Evolutionary conservation across 2,888 invertebrate species (phyloP).

Genomic region (Zaprionus obscuricornis): DNA sequence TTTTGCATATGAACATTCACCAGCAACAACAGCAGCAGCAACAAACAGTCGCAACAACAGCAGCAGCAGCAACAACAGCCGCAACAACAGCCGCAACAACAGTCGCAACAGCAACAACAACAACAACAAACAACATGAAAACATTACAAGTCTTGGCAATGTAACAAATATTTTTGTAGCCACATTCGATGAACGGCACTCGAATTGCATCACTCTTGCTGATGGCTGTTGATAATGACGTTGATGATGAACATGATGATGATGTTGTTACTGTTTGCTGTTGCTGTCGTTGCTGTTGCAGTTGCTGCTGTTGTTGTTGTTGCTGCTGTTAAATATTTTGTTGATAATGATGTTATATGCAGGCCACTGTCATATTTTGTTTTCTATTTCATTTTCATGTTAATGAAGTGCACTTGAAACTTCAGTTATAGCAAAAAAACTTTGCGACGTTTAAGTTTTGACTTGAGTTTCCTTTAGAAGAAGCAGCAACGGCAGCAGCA

Average conservation of each 20-base stretch:
- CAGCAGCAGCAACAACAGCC: background rate
- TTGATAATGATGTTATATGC: slow-evolving; percentile 41
- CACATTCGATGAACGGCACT: slow-evolving; percentile 50
- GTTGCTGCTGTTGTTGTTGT: slow-evolving; percentile 5
- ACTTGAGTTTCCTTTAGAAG: too few species aligned
- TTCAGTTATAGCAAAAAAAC: too few species aligned
- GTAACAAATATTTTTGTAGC: slow-evolving; percentile 70
- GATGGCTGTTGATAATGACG: slow-evolving; percentile 6
- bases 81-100: slow-evolving; percentile 6
- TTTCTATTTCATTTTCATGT: slow-evolving; percentile 32
- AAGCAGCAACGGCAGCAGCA: too few species aligned
- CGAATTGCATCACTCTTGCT: slow-evolving; percentile 49
- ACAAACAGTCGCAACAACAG: too few species aligned
- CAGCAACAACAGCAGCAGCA: slow-evolving; percentile 16
- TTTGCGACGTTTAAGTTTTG: slow-evolving; percentile 1
- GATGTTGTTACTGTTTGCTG: slow-evolving; percentile 20
- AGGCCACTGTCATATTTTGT: slow-evolving; percentile 57
- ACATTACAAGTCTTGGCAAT: slow-evolving; percentile 63
- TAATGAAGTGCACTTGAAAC: slow-evolving; percentile 70
- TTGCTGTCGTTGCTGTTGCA: slow-evolving; percentile 7
- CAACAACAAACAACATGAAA: too few species aligned
- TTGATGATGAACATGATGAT: slow-evolving; percentile 31
- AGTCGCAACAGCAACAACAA: slow-evolving; percentile 10
- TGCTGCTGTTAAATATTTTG: slow-evolving; percentile 20
- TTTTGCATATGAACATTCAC: slow-evolving; percentile 45